Evolutionary conservation across 2,888 invertebrate genomes (phyloP).

Genomic region (Orthosia incerta): DNA sequence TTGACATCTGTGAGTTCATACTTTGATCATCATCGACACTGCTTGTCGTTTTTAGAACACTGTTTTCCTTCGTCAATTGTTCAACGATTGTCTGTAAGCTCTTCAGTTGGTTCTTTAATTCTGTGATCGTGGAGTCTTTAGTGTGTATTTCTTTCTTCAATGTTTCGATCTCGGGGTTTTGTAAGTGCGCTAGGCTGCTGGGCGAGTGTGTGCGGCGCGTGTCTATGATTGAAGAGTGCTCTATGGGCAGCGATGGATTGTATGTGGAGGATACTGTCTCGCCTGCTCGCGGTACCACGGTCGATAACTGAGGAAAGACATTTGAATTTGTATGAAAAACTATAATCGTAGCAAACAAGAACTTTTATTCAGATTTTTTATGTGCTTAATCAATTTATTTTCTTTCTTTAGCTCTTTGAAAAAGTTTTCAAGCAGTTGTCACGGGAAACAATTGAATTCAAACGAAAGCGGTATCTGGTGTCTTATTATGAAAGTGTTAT

Average conservation of each 20-base stretch:
- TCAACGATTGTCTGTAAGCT: slow-evolving; percentile 93
- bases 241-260: slow-evolving; percentile 83
- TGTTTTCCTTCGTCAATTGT: slow-evolving; percentile 95
- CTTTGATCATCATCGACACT: slow-evolving; percentile 87
- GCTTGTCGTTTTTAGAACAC: slow-evolving; percentile 92
- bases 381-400: too few relatives aligned
- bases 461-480: background rate
- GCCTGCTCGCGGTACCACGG: slow-evolving; percentile 78
- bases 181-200: slow-evolving; percentile 58
- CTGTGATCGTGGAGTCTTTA: slow-evolving; percentile 92
- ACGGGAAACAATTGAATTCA: too few relatives aligned
- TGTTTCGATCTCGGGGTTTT: slow-evolving; percentile 78
- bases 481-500: background rate
- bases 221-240: slow-evolving; percentile 72
- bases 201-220: slow-evolving; percentile 74
- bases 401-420: too few relatives aligned
- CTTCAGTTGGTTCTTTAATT: slow-evolving; percentile 92
- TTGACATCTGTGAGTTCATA: slow-evolving; percentile 83
- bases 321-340: background rate
- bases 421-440: too few relatives aligned
- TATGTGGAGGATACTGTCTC: slow-evolving; percentile 84
- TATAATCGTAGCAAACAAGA: background rate
- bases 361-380: too few relatives aligned
- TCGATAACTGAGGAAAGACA: slow-evolving; percentile 73
- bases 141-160: slow-evolving; percentile 91